Conservation (phyloP, 2,888 invertebrate species). For the Dusona sp. region DNA sequence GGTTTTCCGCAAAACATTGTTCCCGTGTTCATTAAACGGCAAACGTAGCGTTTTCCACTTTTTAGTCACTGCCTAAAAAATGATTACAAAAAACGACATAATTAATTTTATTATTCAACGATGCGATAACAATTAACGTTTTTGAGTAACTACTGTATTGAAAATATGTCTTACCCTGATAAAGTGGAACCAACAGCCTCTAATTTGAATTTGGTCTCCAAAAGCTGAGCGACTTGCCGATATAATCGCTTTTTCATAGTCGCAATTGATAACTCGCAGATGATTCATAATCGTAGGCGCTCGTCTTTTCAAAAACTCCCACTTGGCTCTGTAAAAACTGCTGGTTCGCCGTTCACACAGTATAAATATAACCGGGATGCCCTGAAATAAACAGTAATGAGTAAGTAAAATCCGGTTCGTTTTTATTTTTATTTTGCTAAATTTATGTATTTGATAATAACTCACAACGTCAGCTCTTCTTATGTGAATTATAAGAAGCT, state of each 20-base stretch:
- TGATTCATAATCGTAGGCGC: background rate
- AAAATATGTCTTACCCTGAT: slow-evolving; percentile 10
- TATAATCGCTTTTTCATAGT: background rate
- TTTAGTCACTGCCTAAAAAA: slow-evolving; percentile 11
- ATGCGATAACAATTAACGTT: background rate
- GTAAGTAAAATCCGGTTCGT: no score
- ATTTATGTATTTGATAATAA: no score
- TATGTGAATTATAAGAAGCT: no score
- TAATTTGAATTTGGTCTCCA: background rate
- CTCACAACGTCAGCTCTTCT: no score
- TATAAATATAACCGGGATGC: no score
- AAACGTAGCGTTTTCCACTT: background rate
- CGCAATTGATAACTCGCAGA: background rate
- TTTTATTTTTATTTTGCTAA: no score
- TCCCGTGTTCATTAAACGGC: background rate
- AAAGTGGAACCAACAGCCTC: slow-evolving; percentile 45
- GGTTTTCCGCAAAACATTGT: background rate
- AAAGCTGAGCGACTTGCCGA: background rate
- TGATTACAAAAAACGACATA: background rate
- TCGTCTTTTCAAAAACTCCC: background rate
- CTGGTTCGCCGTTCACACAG: background rate
- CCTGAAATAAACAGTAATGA: no score
- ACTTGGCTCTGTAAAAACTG: no score
- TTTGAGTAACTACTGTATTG: background rate
- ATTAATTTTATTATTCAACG: background rate